Evolutionary conservation across 2,113 vertebrate species (phyloP), one percentile per base, ranked within the genome.

Genomic region (Gnathonemus longibarbis): DNA sequence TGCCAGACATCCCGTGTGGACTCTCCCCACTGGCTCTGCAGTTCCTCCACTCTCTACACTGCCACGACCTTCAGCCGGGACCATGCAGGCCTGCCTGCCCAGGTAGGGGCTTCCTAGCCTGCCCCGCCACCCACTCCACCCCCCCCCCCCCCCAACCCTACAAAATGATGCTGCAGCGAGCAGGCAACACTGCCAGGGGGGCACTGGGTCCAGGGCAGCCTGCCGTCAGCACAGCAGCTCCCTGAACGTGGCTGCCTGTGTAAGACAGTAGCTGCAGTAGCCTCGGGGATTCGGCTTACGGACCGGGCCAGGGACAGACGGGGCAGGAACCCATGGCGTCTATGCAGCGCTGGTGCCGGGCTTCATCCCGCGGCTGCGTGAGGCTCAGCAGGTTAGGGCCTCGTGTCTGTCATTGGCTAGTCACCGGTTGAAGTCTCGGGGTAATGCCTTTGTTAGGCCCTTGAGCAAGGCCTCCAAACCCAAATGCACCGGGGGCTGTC

Each of bases 1-100:
- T 90, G 80, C 84, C 62, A 91, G 86, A 91, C 91, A 66, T 90
- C 91, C 89, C 46, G 58, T 89, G 89, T 92, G 86, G 92, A 91
- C 93, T 92, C 93, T 93, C 91, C 91, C 89, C 49, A 90, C 92
- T 89, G 11, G 84, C 90, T 90, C 94, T 93, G 94, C 94, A 93
- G 93, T 92, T 89, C 89, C 91, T 93, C 90, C 27, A 53, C 56
- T 21, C 50, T 21, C 77, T 5, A 42, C 89, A 87, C 46, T 24
- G 15, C 46, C 39, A 8, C 92, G 91, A 94, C 94, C 93, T 92
- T 94, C 93, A 87, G 90, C 89, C 46, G 89, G 89, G 87, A 93
- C 84, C 91, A 96, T 96, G 95, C 94, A 96, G 58, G 93, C 94
- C 6, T 95, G 94, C 91, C 91, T 91, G 91, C 89, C 94, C 91